phyloP scores from a whole-genome alignment of 2,113 vertebrate species.

The Megaptera novaeangliae region DNA sequence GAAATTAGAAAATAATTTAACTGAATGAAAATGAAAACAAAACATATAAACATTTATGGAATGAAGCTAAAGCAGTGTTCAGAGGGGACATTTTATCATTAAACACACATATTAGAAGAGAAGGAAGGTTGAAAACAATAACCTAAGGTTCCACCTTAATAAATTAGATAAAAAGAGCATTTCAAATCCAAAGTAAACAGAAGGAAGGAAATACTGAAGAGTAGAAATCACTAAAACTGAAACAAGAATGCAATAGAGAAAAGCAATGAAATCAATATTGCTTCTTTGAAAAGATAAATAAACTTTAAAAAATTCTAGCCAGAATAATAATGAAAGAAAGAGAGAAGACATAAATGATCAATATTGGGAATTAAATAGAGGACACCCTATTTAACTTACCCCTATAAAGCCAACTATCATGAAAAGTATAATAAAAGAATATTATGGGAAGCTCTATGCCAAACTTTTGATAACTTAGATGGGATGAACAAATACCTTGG shows the following conservation, averaged over 20 bases:
- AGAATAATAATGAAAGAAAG: not conserved
- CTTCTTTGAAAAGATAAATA: not conserved
- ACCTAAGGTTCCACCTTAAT: not conserved
- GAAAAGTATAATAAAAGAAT: not conserved
- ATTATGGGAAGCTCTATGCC: not conserved
- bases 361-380: not conserved
- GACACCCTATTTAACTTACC: no score
- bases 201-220: not conserved
- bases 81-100: not conserved
- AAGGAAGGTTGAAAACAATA: not conserved
- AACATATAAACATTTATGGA: not conserved
- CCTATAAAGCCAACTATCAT: not conserved
- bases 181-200: not conserved
- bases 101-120: not conserved
- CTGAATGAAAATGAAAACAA: not conserved
- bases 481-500: not conserved
- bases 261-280: not conserved
- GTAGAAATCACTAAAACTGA: not conserved
- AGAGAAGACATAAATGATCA: not conserved
- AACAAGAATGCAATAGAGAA: not conserved
- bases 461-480: not conserved
- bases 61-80: not conserved
- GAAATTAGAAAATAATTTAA: constrained; percentile 16
- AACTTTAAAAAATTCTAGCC: not conserved
- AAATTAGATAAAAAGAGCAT: not conserved